Base-by-base conservation (phyloP, 2,888 invertebrate genomes). In the Phortica magna region DNA sequence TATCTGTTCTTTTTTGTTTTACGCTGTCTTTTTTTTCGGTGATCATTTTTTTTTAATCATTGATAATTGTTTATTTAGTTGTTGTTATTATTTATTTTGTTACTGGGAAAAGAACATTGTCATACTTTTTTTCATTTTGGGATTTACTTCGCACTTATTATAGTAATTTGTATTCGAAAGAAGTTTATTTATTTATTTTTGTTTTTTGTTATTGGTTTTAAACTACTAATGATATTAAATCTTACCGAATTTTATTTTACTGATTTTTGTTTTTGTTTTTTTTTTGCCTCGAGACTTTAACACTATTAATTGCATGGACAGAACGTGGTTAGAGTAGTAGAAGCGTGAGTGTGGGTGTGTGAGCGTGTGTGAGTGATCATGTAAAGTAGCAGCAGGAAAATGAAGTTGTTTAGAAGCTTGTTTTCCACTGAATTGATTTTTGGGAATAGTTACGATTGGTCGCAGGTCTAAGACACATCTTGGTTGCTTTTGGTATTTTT, bases 231-330 rank as follows among this genome's bases (percentile, higher is more conserved):
- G 19, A 42, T 12, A 64, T 64, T 31, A 19, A 64, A 31, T 64
- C 14, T 22, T 6, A 64, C 10, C 17, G 17, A 64, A 9, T 64
- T 64, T 65, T 57, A 39, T 4, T 73, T 73, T 61, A 59, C 41
- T 57, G 55, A 22, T 12, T 57, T 73, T 53, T 70, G 17, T 17
- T 19, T 17, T n/a, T n/a, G n/a, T 53, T 22, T 71, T 73, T 75
- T 72, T 39, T 73, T 77, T 57, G 70, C 22, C 55, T 59, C 83
- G 75, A 77, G 71, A 82, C 89, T 89, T 90, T 89, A 77, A 81
- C 77, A 81, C 90, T 89, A 90, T 80, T 90, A 89, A 89, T 89
- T 90, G 90, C 89, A 89, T 89, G 83, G 84, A 86, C 85, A 87
- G 83, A 82, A 83, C 85, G 78, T 80, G 80, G 81, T 81, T 4